phyloP scores from a whole-genome alignment of 2,797 vertebrate species.

The Sylvia borin region DNA sequence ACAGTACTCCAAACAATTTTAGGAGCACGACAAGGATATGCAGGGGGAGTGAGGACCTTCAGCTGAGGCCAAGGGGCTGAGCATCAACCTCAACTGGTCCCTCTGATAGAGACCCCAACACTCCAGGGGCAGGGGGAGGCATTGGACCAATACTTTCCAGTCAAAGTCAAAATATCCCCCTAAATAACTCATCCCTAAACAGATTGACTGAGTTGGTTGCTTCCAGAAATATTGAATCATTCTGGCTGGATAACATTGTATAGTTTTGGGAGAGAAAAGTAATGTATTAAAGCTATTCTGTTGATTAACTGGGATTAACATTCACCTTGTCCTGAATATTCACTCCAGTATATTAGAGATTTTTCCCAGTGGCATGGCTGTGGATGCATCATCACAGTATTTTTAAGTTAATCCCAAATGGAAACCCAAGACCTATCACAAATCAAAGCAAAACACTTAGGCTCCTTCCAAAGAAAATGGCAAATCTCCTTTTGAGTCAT shows the following conservation, averaged over 20 bases:
- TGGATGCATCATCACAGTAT: background rate
- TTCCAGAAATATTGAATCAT: background rate
- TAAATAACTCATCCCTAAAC: background rate
- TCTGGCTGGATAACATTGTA: background rate
- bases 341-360: background rate
- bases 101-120: background rate
- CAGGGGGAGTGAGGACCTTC: background rate
- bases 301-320: background rate
- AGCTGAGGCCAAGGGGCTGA: background rate
- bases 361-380: background rate
- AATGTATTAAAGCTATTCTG: background rate
- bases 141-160: background rate
- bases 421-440: background rate
- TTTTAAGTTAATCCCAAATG: background rate
- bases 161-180: background rate
- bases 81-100: background rate
- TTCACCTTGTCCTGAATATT: background rate
- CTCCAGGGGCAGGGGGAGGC: background rate
- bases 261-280: background rate
- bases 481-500: background rate
- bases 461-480: background rate
- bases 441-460: background rate
- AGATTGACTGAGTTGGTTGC: background rate
- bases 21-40: background rate
- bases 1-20: background rate